Conservation (phyloP, 2,797 vertebrate species). For the Takifugu rubripes region DNA sequence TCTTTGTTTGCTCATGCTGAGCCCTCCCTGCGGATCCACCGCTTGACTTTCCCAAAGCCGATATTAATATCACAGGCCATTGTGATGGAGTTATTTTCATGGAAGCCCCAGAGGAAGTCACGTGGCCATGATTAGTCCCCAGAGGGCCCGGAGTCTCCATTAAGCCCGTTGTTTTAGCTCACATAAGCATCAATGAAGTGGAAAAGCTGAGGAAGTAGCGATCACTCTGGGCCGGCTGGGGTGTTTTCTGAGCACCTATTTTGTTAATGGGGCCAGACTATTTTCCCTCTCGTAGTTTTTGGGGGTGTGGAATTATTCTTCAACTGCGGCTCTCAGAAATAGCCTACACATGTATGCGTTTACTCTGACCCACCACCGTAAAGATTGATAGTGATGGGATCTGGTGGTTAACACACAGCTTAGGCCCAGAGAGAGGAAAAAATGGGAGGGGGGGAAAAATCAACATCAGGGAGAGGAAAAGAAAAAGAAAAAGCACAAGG, state of each 20-base stretch:
- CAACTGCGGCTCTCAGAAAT: constrained; percentile 68
- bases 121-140: constrained; percentile 94
- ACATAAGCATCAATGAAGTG: constrained; percentile 91
- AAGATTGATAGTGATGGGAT: constrained; percentile 79
- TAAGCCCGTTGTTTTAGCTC: constrained; percentile 94
- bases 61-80: constrained; percentile 99
- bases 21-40: constrained; percentile 83
- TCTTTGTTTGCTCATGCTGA: constrained; percentile 83
- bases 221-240: constrained; percentile 79
- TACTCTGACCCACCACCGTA: constrained; percentile 66
- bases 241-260: constrained; percentile 80
- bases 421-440: constrained; percentile 51
- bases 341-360: constrained; percentile 77
- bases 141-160: constrained; percentile 83
- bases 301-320: constrained; percentile 59
- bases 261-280: constrained; percentile 84
- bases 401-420: constrained; percentile 77
- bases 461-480: constrained; percentile 36
- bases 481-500: constrained; percentile 67
- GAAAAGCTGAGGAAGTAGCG: constrained; percentile 92
- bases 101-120: constrained; percentile 97
- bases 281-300: constrained; percentile 52
- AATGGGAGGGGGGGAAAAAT: constrained; percentile 10
- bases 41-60: constrained; percentile 92
- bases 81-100: constrained; percentile 99